Evolutionary conservation across 2,113 vertebrate genomes (phyloP).

Genomic region (Aythya baeri): DNA sequence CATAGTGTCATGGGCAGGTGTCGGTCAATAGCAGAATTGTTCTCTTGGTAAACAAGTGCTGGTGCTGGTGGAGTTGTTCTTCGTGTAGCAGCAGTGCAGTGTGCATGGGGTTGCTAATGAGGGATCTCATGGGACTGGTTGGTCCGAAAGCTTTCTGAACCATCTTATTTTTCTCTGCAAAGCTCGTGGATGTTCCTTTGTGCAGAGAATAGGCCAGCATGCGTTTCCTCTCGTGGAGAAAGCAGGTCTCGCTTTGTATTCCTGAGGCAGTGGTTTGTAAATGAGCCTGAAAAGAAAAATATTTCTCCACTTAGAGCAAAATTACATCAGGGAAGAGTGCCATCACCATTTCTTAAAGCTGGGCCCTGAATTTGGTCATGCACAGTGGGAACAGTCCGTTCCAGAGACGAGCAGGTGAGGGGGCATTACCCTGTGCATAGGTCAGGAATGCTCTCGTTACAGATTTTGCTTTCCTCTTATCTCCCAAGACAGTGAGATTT

Average conservation of each 20-base stretch:
- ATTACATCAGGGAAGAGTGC: neutral
- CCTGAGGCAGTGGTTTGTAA: neutral
- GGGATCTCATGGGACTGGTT: neutral
- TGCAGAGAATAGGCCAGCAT: fast-evolving
- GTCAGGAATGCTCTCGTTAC: neutral
- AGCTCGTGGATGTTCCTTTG: neutral
- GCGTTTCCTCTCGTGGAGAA: neutral
- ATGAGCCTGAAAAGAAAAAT: neutral
- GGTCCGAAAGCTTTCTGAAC: neutral
- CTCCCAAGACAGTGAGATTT: neutral
- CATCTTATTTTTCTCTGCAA: neutral
- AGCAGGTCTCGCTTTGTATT: neutral
- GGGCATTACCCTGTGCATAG: neutral
- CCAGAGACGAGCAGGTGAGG: neutral
- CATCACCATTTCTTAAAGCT: neutral
- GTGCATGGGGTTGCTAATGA: neutral
- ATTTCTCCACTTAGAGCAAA: neutral
- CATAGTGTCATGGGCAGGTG: neutral
- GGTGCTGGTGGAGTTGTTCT: neutral
- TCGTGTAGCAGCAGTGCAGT: neutral
- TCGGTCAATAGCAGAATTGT: conserved; percentile 47
- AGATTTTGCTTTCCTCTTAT: neutral
- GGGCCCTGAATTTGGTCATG: neutral
- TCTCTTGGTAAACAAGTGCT: conserved; percentile 58
- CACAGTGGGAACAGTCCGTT: neutral